phyloP scores from a whole-genome alignment of 2,797 vertebrate species.

The Smutsia temminckii region DNA sequence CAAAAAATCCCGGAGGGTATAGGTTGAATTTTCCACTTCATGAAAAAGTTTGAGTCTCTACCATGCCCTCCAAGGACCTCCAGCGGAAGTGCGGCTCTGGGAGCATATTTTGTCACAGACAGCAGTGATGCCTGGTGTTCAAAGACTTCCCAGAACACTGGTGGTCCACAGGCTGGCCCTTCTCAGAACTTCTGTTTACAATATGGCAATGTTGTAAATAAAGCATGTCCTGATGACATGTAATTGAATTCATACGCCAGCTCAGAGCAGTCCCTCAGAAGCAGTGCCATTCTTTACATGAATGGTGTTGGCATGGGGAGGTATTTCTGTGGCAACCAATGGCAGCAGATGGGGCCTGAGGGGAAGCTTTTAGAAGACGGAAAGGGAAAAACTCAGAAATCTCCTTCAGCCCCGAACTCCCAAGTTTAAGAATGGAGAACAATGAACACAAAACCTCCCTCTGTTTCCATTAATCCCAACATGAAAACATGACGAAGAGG shows the following conservation, averaged over 20 bases:
- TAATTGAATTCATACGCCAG: constrained; percentile 67
- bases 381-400: constrained; percentile 31
- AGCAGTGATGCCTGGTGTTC: not conserved
- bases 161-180: constrained; percentile 51
- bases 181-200: constrained; percentile 46
- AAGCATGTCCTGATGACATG: constrained; percentile 43
- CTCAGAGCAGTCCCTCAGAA: constrained; percentile 36
- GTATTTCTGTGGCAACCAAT: not conserved
- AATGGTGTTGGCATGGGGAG: not conserved
- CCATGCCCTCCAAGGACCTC: not conserved
- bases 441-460: not conserved
- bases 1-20: not conserved
- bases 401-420: not conserved
- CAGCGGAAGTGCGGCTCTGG: not conserved
- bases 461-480: not conserved
- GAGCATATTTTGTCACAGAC: not conserved
- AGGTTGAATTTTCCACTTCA: not conserved
- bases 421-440: constrained; percentile 32
- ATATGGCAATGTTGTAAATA: constrained; percentile 22
- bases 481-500: not conserved
- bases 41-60: not conserved
- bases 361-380: not conserved
- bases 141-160: not conserved
- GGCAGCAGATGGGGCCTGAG: not conserved
- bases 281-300: constrained; percentile 21